Evolutionary conservation across 2,888 invertebrate species (phyloP).

Genomic region (Pristionchus entomophagus): DNA sequence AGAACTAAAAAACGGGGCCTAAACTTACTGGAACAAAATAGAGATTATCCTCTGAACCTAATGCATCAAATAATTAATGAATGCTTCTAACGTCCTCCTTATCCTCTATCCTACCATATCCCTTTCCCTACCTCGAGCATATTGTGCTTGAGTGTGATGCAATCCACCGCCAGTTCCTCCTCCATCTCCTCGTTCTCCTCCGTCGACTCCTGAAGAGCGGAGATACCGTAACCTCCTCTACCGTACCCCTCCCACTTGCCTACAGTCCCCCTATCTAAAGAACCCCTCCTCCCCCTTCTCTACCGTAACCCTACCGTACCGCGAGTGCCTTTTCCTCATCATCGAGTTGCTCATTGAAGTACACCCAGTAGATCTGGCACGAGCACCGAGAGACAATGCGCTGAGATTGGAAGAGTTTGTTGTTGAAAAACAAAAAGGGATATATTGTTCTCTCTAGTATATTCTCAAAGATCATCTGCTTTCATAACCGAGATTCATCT

Average conservation of each 20-base stretch:
- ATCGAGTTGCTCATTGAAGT: constrained; percentile 83
- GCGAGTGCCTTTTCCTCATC: constrained; percentile 78
- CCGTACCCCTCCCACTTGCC: not conserved
- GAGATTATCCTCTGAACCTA: too few species aligned
- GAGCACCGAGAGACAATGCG: constrained; percentile 96
- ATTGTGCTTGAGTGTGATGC: constrained; percentile 83
- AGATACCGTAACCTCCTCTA: constrained; percentile 15
- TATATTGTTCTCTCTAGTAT: too few species aligned
- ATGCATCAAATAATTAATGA: too few species aligned
- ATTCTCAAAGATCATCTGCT: too few species aligned
- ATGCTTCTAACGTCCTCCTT: too few species aligned
- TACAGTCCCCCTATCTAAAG: not conserved
- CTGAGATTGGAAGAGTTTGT: constrained; percentile 82
- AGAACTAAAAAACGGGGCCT: too few species aligned
- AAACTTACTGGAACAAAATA: too few species aligned
- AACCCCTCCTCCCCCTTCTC: not conserved
- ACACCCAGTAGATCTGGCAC: constrained; percentile 91
- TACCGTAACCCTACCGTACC: constrained; percentile 20
- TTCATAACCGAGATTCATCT: too few species aligned
- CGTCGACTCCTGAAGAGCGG: not conserved
- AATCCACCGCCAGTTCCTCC: constrained; percentile 45
- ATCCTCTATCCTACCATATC: too few species aligned
- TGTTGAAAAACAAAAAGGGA: too few species aligned
- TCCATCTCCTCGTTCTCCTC: constrained; percentile 44
- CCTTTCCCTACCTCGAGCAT: constrained; percentile 87